A percentile compares a stretch with the other conserved stretches of the same genome.
These are phyloP conservation scores for Nomada hirtipes DNA, from an alignment of 2,888 invertebrate species.

Conservation along the genomic window DNA sequence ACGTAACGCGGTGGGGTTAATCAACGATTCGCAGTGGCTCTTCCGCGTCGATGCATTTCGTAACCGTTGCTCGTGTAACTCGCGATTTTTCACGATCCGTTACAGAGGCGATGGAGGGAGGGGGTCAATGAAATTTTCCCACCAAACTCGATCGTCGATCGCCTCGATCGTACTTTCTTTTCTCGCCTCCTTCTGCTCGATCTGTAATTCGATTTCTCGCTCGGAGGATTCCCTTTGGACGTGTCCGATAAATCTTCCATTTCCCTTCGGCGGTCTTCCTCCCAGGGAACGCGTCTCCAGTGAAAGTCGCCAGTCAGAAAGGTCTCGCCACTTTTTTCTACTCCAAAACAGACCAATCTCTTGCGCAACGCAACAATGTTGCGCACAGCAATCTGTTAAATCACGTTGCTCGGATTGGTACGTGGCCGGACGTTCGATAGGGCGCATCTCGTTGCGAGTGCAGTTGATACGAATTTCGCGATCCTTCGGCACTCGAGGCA, in stretches of 20 bases:
- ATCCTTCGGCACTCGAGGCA: neutral
- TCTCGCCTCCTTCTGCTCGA: neutral
- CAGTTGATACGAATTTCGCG: slow-evolving; percentile 1
- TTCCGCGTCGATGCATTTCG: slow-evolving; percentile 42
- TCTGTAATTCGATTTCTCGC: slow-evolving; percentile 19
- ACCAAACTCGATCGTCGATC: neutral
- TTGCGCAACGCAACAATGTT: neutral
- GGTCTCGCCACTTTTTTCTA: slow-evolving; percentile 8
- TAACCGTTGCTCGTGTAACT: neutral
- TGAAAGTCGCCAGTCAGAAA: slow-evolving; percentile 31
- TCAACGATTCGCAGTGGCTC: slow-evolving; percentile 31
- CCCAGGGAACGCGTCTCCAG: neutral
- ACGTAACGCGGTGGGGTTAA: slow-evolving; percentile 20
- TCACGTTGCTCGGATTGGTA: neutral
- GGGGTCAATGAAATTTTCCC: slow-evolving; percentile 8
- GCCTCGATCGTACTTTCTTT: slow-evolving; percentile 12
- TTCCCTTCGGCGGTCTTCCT: slow-evolving; percentile 11
- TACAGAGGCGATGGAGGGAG: neutral
- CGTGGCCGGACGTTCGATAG: neutral
- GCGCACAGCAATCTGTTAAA: neutral
- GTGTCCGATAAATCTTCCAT: neutral
- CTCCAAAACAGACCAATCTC: neutral
- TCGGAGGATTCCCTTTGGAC: neutral
- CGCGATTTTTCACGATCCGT: neutral
- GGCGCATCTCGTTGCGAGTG: neutral